Evolutionary conservation across 1,140 invertebrate species (phyloP), one percentile per base, ranked within the genome.

Genomic region (Heliconius melpomene): DNA sequence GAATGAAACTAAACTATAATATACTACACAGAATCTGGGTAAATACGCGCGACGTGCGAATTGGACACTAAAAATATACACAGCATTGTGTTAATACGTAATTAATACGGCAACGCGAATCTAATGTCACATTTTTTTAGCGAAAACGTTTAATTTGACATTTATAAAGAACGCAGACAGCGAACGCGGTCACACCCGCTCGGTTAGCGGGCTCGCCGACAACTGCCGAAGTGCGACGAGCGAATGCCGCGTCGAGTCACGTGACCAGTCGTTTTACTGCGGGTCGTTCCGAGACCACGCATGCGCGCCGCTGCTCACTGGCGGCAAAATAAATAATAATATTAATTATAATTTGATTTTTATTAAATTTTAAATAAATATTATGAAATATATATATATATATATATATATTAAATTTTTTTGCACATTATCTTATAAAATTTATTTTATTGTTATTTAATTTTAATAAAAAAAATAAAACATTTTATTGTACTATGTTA

Each of bases 231-330:
- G 84, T 85, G 84, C 88, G 86, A 86, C 93, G 94, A 94, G 87
- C 87, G 92, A 94, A 90, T 94, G 93, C 91, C 93, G 93, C 92
- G 91, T 90, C 89, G 82, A 89, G 94, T 95, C 94, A 95, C 94
- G 94, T 95, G 94, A 95, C 92, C 93, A 88, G 89, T 92, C 93
- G 91, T 94, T 95, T 94, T 95, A 94, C 92, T 95, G 91, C 90
- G 89, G 93, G 91, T 94, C 92, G 91, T 91, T 93, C 86, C 82
- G 84, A 85, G 81, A 87, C 88, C 86, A 85, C 87, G 91, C 90
- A 92, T 94, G 94, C 93, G 93, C 85, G 77, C 74, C 77, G 75
- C 82, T 82, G 84, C 83, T 85, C 80, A 82, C 83, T 91, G 92
- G 92, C 92, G 92, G 91, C 90, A 93, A 93, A 93, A 91, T 89